Evolutionary conservation across 2,113 vertebrate genomes (phyloP).

Genomic region (Felis catus): DNA sequence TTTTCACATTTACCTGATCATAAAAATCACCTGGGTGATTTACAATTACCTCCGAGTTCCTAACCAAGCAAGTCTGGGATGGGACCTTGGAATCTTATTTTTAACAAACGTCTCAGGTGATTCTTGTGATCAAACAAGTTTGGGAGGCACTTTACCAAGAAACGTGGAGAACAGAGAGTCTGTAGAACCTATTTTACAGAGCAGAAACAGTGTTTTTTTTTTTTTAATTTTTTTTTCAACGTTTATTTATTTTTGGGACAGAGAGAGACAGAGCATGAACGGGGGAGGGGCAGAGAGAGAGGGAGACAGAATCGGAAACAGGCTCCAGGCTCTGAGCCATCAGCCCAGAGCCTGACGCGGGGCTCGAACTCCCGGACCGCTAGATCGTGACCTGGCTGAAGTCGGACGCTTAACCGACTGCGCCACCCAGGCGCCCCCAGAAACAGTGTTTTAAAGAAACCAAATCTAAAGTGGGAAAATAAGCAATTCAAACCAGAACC

Average conservation of each 20-base stretch:
- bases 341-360: no score
- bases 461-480: neutral
- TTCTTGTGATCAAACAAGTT: neutral
- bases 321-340: no score
- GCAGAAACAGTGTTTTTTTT: neutral
- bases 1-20: neutral
- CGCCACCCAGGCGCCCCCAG: neutral
- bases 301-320: no score
- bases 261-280: no score
- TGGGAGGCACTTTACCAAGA: neutral
- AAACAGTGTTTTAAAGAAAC: neutral
- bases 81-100: neutral
- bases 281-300: no score
- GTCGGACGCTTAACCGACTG: no score
- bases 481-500: neutral
- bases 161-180: neutral
- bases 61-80: neutral
- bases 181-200: neutral
- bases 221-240: no score
- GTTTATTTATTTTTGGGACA: no score
- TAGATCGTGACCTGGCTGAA: no score
- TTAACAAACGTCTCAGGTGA: neutral
- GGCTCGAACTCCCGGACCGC: no score
- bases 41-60: neutral
- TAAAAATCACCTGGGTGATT: neutral